phyloP scores from a whole-genome alignment of 2,888 invertebrate genomes.

The Lucinisca nassula region DNA sequence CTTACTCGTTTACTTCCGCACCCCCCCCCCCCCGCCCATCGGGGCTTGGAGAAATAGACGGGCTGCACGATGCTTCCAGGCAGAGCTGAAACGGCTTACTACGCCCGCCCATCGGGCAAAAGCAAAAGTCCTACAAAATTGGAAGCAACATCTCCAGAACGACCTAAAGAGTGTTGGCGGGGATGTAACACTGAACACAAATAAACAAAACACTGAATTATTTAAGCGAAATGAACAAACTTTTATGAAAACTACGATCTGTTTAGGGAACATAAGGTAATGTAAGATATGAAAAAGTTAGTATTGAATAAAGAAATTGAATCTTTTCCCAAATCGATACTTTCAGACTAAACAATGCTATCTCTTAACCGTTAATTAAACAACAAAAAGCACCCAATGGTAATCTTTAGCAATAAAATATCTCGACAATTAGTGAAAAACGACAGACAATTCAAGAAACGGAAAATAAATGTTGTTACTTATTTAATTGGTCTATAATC shows the following conservation, averaged over 20 bases:
- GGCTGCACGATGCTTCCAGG: too few relatives aligned
- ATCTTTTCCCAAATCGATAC: not conserved
- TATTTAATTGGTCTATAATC: too few relatives aligned
- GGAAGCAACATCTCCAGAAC: too few relatives aligned
- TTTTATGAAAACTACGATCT: too few relatives aligned
- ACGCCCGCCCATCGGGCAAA: too few relatives aligned
- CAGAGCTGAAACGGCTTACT: too few relatives aligned
- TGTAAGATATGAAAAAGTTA: not conserved
- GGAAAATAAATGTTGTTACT: not conserved
- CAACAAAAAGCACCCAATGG: not conserved
- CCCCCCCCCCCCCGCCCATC: too few relatives aligned
- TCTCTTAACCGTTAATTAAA: conserved; percentile 11
- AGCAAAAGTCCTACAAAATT: too few relatives aligned
- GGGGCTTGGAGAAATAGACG: too few relatives aligned
- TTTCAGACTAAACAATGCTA: conserved; percentile 6
- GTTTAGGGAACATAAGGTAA: too few relatives aligned
- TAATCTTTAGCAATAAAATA: conserved; percentile 1
- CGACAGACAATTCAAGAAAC: not conserved
- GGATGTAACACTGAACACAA: not conserved
- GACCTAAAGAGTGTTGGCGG: too few relatives aligned
- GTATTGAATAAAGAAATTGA: conserved; percentile 16
- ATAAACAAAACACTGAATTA: not conserved
- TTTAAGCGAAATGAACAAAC: not conserved
- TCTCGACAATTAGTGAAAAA: not conserved
- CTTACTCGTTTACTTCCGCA: too few relatives aligned